A percentile compares a stretch with the other conserved stretches of the same genome.
phyloP scores from a whole-genome alignment of 2,888 invertebrate genomes.

The Pyrocoelia pectoralis region DNA sequence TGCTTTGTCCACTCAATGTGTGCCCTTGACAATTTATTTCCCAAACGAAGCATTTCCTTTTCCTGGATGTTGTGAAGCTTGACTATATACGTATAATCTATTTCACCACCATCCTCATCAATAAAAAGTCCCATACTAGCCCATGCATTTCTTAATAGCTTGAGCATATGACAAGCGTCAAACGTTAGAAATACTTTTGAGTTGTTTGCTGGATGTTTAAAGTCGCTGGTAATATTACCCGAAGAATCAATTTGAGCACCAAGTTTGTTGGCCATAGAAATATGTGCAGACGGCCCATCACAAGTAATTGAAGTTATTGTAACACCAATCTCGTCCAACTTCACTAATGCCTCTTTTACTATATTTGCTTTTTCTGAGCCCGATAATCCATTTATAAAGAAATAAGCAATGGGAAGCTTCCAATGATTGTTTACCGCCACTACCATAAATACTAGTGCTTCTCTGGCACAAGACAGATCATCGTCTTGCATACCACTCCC shows the following conservation, averaged over 20 bases:
- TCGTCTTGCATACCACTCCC: constrained; percentile 27
- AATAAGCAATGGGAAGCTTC: constrained; percentile 42
- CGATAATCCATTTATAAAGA: constrained; percentile 34
- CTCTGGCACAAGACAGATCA: constrained; percentile 17
- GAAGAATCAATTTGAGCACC: not conserved
- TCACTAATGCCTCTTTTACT: not conserved
- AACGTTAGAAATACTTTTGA: not conserved
- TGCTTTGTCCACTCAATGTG: not conserved
- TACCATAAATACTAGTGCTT: constrained; percentile 35
- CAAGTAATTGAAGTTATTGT: not conserved
- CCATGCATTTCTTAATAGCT: not conserved
- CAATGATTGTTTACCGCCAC: constrained; percentile 33
- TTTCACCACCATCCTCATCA: not conserved
- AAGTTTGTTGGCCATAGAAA: not conserved
- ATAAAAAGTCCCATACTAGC: not conserved
- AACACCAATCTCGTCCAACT: not conserved
- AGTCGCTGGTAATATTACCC: not conserved
- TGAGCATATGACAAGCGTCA: not conserved
- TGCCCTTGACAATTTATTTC: not conserved
- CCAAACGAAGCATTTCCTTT: not conserved
- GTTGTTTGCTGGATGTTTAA: not conserved
- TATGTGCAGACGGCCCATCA: not conserved
- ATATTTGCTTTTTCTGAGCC: constrained; percentile 24
- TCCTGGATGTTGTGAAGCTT: not conserved
- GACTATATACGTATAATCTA: not conserved